phyloP scores from a whole-genome alignment of 2,888 invertebrate species.

The Ormyrus pomaceus region DNA sequence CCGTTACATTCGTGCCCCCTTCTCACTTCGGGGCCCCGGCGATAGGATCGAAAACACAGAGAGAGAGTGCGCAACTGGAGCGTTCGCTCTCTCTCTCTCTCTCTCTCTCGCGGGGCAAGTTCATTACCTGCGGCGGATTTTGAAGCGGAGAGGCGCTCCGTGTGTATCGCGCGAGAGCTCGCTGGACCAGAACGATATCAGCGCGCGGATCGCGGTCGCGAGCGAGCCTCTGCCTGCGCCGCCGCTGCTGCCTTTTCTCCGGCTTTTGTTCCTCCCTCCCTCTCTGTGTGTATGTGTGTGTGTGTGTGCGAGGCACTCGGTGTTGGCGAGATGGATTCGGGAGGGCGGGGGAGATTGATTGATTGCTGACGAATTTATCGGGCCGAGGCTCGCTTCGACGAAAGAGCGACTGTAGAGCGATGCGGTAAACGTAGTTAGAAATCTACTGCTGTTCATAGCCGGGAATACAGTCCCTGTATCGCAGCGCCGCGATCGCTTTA shows the following conservation, averaged over 20 bases:
- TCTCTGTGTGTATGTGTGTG: neutral
- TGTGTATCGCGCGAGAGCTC: neutral
- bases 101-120: conserved; percentile 17
- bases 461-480: neutral
- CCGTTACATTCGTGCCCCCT: too few relatives aligned
- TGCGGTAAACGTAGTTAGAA: neutral
- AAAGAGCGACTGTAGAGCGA: neutral
- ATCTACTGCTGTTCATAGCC: neutral
- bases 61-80: conserved; percentile 7
- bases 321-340: neutral
- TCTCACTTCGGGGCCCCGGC: neutral
- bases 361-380: neutral
- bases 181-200: conserved; percentile 34
- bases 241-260: neutral
- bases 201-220: conserved; percentile 1
- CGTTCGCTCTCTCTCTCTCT: neutral
- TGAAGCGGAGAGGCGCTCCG: conserved; percentile 13
- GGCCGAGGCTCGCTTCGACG: neutral
- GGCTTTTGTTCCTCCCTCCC: neutral
- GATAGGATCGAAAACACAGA: neutral
- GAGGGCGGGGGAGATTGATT: neutral
- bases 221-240: neutral
- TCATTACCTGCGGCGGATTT: conserved; percentile 25
- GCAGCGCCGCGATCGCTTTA: neutral
- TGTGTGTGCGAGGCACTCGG: neutral